A percentile compares a stretch with the other conserved stretches of the same genome.
Evolutionary conservation across 2,113 vertebrate genomes (phyloP).

Genomic region (Toxostoma redivivum): DNA sequence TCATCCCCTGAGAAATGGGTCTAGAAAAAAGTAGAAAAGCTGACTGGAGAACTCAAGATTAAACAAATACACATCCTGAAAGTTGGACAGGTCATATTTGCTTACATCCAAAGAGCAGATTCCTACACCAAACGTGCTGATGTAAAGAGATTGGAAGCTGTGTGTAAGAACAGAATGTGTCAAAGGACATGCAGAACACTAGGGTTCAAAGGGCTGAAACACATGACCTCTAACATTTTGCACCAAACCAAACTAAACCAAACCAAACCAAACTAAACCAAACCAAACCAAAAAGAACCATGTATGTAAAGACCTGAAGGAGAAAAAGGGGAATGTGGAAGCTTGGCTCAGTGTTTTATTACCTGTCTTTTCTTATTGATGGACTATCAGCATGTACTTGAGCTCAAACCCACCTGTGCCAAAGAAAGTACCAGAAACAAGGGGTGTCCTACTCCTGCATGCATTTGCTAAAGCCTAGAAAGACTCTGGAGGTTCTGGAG

Average conservation of each 20-base stretch:
- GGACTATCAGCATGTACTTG: not conserved
- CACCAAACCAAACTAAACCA: too few species aligned
- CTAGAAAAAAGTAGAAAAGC: not conserved
- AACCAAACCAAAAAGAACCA: not conserved
- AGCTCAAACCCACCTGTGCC: not conserved
- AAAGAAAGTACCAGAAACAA: not conserved
- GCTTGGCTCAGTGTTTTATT: not conserved
- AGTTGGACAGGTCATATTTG: not conserved
- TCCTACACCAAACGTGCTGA: not conserved
- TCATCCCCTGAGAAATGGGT: constrained; percentile 17
- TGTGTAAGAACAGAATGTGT: not conserved
- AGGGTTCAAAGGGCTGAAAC: not conserved
- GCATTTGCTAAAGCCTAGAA: not conserved
- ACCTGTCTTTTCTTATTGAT: not conserved
- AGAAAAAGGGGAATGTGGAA: not conserved
- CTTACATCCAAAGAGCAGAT: not conserved
- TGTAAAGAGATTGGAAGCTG: not conserved
- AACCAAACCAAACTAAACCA: too few species aligned
- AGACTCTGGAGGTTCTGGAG: not conserved
- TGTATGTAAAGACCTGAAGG: not conserved
- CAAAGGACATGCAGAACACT: not conserved
- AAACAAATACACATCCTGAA: not conserved
- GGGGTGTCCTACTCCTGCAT: not conserved
- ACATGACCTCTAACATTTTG: not conserved
- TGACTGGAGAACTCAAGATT: not conserved